Evolutionary conservation across 2,113 vertebrate genomes (phyloP), one percentile per base, ranked within the genome.

Genomic region (Odocoileus hemionus): DNA sequence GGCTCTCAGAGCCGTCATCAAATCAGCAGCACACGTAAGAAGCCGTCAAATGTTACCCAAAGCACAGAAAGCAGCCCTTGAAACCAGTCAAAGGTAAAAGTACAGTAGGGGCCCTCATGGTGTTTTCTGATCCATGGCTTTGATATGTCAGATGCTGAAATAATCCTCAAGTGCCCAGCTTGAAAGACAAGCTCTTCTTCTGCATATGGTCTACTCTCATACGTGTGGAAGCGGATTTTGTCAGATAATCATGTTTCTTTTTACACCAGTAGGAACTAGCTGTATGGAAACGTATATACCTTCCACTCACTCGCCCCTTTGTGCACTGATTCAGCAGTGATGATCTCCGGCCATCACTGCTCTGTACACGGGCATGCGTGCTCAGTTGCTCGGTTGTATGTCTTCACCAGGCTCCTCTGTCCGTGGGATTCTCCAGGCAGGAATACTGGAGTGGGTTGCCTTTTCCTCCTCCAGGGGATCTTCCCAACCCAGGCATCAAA

Each of bases 351-450:
- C 25, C 64, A 5, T 50, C 47, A 13, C 12, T n/a, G 4, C 74
- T 33, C 85, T n/a, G 45, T 33, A 11, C 25, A 0, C 21, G n/a
- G 7, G 21, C 12, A 2, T 1, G 21, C 3, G 3, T 0, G 11
- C 70, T 13, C 21, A 4, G 36, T 2, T 3, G 70, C 36, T 74
- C 12, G 10, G n/a, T 9, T 23, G 19, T 39, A 12, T 23, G 9
- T 23, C 67, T 12, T 21, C 11, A 3, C 36, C 21, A 39, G 36
- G 70, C 70, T 13, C 70, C 70, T 43, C 70, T 3, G 21, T 39
- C 23, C 70, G 0, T 26, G 21, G 36, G 11, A 3, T 26, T 25
- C 21, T 43, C 36, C 36, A 13, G 36, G 36, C 70, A 74, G 11
- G 21, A 43, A 3, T 39, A 7, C 70, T 14, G 36, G 6, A 23